Evolutionary conservation across 1,140 invertebrate genomes (phyloP).

Genomic region (Macrosteles quadrilineatus): DNA sequence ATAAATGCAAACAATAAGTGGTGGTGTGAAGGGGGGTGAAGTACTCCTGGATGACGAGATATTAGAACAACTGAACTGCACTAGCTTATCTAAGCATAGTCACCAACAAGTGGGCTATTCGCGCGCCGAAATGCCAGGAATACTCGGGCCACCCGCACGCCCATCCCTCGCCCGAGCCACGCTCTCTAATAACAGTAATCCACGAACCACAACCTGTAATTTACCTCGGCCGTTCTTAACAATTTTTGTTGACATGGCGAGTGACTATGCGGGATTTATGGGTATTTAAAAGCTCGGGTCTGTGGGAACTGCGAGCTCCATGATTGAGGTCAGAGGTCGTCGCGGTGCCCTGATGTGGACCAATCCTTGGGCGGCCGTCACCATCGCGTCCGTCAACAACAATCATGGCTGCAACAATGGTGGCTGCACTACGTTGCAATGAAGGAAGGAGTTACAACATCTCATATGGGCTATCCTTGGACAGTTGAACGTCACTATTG

Average conservation of each 20-base stretch:
- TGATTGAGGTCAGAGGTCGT: not conserved
- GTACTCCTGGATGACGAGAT: conserved; percentile 3
- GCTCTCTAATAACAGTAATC: conserved; percentile 9
- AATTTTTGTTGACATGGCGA: conserved; percentile 32
- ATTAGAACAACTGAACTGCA: conserved; percentile 29
- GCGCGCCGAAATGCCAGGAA: too few relatives aligned
- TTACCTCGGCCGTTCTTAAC: conserved; percentile 24
- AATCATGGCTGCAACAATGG: too few relatives aligned
- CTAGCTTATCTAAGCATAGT: not conserved
- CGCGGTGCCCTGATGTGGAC: not conserved
- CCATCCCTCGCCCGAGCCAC: too few relatives aligned
- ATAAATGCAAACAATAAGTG: too few relatives aligned
- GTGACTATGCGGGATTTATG: conserved; percentile 29
- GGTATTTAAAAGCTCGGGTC: conserved; percentile 25
- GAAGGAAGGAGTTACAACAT: too few relatives aligned
- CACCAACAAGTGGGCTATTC: too few relatives aligned
- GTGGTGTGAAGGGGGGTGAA: too few relatives aligned
- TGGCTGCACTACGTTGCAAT: too few relatives aligned
- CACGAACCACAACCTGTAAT: conserved; percentile 21
- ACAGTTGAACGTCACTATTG: too few relatives aligned
- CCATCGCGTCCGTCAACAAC: not conserved
- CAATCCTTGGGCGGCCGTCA: not conserved
- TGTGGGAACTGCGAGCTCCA: conserved; percentile 23
- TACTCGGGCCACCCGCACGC: too few relatives aligned
- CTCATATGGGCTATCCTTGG: too few relatives aligned